phyloP scores from a whole-genome alignment of 1,140 invertebrate species.

The Sycophila sp. region DNA sequence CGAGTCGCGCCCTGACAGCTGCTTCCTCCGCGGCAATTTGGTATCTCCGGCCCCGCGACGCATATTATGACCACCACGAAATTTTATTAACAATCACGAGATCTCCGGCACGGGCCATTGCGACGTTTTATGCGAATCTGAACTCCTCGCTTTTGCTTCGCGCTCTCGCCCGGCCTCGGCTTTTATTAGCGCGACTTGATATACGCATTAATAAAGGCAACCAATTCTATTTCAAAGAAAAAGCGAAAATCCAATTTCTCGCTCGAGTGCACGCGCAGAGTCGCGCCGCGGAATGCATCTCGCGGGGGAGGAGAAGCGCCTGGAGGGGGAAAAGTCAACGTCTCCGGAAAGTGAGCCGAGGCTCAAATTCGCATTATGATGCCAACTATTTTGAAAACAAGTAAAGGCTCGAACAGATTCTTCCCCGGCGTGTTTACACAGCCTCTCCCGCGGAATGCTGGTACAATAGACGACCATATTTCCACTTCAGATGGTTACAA shows the following conservation, averaged over 20 bases:
- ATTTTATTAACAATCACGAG: constrained; percentile 9
- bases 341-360: constrained; percentile 18
- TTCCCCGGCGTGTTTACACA: constrained; percentile 32
- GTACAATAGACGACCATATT: constrained; percentile 56
- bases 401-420: constrained; percentile 28
- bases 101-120: not conserved
- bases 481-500: constrained; percentile 53
- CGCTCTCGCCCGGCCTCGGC: not conserved
- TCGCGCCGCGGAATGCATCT: not conserved
- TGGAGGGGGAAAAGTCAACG: not conserved
- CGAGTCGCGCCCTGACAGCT: constrained; percentile 12
- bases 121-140: not conserved
- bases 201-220: not conserved
- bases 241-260: constrained; percentile 36
- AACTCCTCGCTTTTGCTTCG: not conserved
- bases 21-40: constrained; percentile 22
- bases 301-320: no score
- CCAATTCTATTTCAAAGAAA: constrained; percentile 21
- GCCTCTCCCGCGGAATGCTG: constrained; percentile 51
- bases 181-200: constrained; percentile 17
- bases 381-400: constrained; percentile 36
- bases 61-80: not conserved
- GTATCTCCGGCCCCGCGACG: not conserved
- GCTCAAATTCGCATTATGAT: constrained; percentile 33
- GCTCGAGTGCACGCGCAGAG: constrained; percentile 18